A percentile compares a stretch with the other conserved stretches of the same genome.
Conservation (phyloP, 2,113 vertebrate genomes). For the Charadrius vociferus region DNA sequence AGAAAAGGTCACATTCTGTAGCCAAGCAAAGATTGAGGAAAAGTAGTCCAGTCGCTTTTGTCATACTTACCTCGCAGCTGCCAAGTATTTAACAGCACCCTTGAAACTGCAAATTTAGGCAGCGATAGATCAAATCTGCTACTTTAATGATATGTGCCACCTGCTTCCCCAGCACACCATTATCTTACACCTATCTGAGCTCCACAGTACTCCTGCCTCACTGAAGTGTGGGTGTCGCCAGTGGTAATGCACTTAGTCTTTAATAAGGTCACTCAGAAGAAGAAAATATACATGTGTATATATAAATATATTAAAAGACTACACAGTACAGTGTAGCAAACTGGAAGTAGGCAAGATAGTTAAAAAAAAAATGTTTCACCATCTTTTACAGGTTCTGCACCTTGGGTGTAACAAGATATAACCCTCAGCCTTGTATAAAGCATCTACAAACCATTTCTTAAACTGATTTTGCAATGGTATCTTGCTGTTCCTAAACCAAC, state of each 20-base stretch:
- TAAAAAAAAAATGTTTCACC: not conserved
- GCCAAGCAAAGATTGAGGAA: not conserved
- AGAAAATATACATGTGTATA: not conserved
- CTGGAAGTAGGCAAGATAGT: not conserved
- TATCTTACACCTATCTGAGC: not conserved
- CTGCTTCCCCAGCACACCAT: not conserved
- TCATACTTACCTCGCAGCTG: not conserved
- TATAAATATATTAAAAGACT: not conserved
- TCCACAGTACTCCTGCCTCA: not conserved
- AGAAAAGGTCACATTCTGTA: slow-evolving; percentile 27
- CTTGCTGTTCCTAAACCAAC: not conserved
- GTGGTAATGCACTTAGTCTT: not conserved
- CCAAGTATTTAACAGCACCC: slow-evolving; percentile 18
- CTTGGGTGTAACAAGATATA: not conserved
- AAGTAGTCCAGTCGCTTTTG: not conserved
- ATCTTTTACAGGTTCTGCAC: not conserved
- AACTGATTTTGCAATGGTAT: not conserved
- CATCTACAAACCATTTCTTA: not conserved
- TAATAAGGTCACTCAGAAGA: not conserved
- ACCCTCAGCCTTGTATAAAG: not conserved
- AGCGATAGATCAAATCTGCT: slow-evolving; percentile 10
- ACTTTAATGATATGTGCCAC: not conserved
- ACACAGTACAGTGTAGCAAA: not conserved
- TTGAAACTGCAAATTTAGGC: slow-evolving; percentile 24
- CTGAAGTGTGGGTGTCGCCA: not conserved